These are phyloP conservation scores for Notoglanidium macrostoma DNA, from an alignment of 2,797 vertebrate genomes.

Conservation along the genomic window DNA sequence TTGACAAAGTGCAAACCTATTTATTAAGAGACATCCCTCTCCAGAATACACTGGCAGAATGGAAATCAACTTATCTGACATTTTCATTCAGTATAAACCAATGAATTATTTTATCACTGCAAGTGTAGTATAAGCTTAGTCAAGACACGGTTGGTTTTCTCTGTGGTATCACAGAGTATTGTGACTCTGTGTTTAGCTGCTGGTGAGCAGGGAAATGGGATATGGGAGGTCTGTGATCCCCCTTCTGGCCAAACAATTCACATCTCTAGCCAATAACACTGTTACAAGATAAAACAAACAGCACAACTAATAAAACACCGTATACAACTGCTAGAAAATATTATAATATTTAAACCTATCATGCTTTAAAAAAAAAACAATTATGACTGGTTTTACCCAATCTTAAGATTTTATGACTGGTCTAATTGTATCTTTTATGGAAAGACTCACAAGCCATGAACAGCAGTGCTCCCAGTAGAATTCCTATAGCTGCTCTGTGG, in stretches of 20 bases:
- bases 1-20: too few species aligned
- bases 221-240: too few species aligned
- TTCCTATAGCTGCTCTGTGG: conserved; percentile 60
- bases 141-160: neutral
- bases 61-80: too few species aligned
- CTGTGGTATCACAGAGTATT: neutral
- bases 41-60: too few species aligned
- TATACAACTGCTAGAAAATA: too few species aligned
- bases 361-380: too few species aligned
- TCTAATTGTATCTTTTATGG: neutral
- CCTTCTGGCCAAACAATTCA: neutral
- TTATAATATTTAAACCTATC: too few species aligned
- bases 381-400: neutral
- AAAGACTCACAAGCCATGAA: conserved; percentile 75
- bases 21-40: too few species aligned
- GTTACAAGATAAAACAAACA: neutral
- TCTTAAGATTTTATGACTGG: too few species aligned
- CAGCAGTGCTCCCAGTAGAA: conserved; percentile 65
- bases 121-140: too few species aligned
- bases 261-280: neutral
- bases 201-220: neutral
- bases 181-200: neutral
- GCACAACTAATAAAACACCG: neutral
- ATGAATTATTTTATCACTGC: too few species aligned
- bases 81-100: too few species aligned